Percentiles rank a stretch among this genome's conserved stretches.
phyloP scores from a whole-genome alignment of 2,888 invertebrate genomes.

The Aricia artaxerxes region DNA sequence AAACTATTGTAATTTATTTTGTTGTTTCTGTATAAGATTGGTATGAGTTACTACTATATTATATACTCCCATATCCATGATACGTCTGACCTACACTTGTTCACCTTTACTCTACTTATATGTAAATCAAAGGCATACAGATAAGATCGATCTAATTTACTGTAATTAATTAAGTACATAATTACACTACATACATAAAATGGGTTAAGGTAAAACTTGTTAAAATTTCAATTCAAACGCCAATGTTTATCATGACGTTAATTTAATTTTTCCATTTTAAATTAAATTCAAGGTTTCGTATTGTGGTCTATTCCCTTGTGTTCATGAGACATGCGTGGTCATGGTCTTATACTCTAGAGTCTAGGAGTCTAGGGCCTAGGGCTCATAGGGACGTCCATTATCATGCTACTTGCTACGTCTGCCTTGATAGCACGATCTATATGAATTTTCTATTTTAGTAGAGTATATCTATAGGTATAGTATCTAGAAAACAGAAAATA shows the following conservation, averaged over 20 bases:
- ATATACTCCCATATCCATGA: background rate
- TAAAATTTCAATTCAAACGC: constrained; percentile 11
- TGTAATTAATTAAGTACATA: background rate
- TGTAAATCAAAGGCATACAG: background rate
- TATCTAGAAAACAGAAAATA: too few relatives aligned
- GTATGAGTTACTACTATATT: too few relatives aligned
- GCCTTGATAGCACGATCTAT: too few relatives aligned
- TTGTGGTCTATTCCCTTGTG: background rate
- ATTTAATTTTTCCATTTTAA: too few relatives aligned
- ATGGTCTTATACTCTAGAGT: background rate
- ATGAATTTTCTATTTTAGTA: too few relatives aligned
- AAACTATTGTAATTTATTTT: too few relatives aligned
- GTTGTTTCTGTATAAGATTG: too few relatives aligned
- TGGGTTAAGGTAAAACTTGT: background rate
- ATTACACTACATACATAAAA: background rate
- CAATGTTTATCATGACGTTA: too few relatives aligned
- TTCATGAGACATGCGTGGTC: background rate
- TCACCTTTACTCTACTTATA: background rate
- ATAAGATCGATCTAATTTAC: background rate
- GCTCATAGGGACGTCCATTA: background rate
- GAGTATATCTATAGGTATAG: too few relatives aligned
- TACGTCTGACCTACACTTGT: background rate
- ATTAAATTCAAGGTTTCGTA: background rate
- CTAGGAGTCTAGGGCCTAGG: background rate
- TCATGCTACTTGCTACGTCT: background rate